Evolutionary conservation across 2,797 vertebrate genomes (phyloP), one percentile per base, ranked within the genome.

Genomic region (Denticeps clupeoides): DNA sequence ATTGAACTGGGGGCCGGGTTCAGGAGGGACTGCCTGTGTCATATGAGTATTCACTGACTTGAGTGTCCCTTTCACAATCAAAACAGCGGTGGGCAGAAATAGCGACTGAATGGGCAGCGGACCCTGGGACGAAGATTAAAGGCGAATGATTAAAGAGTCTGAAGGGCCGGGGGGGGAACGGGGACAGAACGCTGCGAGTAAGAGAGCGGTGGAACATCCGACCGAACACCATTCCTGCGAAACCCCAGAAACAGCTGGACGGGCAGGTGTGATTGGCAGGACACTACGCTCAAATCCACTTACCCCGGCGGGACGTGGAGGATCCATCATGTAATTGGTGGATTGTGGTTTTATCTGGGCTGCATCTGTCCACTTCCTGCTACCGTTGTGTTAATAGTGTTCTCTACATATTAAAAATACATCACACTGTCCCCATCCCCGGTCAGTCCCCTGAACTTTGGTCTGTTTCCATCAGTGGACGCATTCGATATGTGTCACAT

Each of bases 51-150:
- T 47, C 43, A 64, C 35, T 25, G 59, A 59, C 45, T 43, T 25
- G 40, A 52, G 43, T 49, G 41, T 62, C n/a, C 19, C 51, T 37
- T 47, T 27, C 29, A 56, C 42, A 52, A 60, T 65, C 55, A 65
- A 60, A 65, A 58, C 57, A 62, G 51, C n/a, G 18, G 43, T 32
- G 21, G 52, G 45, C 38, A 37, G 51, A 60, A 68, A 60, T 55
- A 59, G 55, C 50, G 53, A 23, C 28, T 68, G 49, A 58, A 53
- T 56, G 49, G 56, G 53, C 46, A 51, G 45, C 51, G 55, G 41
- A 60, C 55, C 49, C 23, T 53, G 44, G 55, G 24, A 33, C 49
- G 47, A 60, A 60, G 59, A 60, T 62, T 63, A 60, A 68, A 63
- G 52, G 41, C 24, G 49, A 58, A 55, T 53, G 9, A 60, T 53